phyloP scores from a whole-genome alignment of 1,140 invertebrate genomes.

The Nephila pilipes region DNA sequence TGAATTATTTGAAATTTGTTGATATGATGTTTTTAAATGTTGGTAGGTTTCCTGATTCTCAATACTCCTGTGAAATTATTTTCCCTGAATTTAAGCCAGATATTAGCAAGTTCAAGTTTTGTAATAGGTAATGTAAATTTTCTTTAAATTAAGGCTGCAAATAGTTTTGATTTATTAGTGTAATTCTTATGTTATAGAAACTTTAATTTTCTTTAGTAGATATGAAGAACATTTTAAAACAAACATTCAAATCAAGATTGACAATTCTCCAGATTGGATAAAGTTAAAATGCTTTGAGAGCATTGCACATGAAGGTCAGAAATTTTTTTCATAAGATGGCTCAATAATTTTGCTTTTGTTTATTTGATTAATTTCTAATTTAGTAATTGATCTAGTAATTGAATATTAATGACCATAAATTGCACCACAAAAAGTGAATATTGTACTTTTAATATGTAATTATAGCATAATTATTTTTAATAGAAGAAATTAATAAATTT shows the following conservation, averaged over 20 bases:
- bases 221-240: not conserved
- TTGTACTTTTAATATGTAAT: no score
- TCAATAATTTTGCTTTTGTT: not conserved
- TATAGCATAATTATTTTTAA: no score
- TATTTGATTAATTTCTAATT: not conserved
- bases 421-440: no score
- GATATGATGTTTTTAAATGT: no score
- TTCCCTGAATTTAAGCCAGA: not conserved
- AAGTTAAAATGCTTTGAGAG: conserved; percentile 7
- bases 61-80: not conserved
- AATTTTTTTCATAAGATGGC: not conserved
- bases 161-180: not conserved
- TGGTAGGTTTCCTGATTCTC: no score
- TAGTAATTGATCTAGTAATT: no score
- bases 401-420: no score
- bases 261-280: not conserved
- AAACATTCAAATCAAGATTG: not conserved
- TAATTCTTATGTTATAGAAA: not conserved
- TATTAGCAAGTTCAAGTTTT: not conserved
- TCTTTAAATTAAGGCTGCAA: not conserved
- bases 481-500: no score
- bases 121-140: not conserved
- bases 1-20: not conserved
- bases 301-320: not conserved
- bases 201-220: not conserved